Percentiles rank a stretch among this genome's conserved stretches.
phyloP scores from a whole-genome alignment of 2,888 invertebrate genomes.

The Drosophila algonquin region DNA sequence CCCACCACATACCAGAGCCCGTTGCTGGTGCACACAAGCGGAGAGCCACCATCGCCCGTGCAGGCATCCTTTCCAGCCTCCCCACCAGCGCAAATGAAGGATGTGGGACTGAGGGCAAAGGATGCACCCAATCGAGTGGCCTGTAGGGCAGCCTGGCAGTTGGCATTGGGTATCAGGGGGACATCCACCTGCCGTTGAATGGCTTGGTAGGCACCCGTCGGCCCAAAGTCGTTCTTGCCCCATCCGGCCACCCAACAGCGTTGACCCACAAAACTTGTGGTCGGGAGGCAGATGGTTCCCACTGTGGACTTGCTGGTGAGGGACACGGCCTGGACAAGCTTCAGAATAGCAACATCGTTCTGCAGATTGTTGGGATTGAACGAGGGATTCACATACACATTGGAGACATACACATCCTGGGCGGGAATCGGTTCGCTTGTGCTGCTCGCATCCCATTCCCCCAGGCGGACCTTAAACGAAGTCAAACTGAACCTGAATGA shows the following conservation, averaged over 20 bases:
- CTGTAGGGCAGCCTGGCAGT: constrained; percentile 87
- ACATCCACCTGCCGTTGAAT: constrained; percentile 91
- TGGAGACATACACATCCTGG: constrained; percentile 86
- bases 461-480: constrained; percentile 88
- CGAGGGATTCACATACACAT: constrained; percentile 87
- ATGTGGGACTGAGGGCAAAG: constrained; percentile 87
- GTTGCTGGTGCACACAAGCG: constrained; percentile 79
- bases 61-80: constrained; percentile 91
- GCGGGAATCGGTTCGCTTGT: constrained; percentile 88
- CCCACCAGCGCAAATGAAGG: constrained; percentile 92
- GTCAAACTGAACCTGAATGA: constrained; percentile 55
- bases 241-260: constrained; percentile 90
- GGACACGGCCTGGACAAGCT: constrained; percentile 86
- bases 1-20: constrained; percentile 84
- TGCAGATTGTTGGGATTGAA: constrained; percentile 90
- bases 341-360: constrained; percentile 92
- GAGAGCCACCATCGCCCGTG: constrained; percentile 86
- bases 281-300: constrained; percentile 86
- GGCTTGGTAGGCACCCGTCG: constrained; percentile 84
- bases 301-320: constrained; percentile 86
- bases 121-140: constrained; percentile 87
- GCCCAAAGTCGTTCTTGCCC: constrained; percentile 91
- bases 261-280: constrained; percentile 85
- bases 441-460: constrained; percentile 90
- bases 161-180: constrained; percentile 87